Evolutionary conservation across 2,888 invertebrate genomes (phyloP), one percentile per base, ranked within the genome.

Genomic region (Drosophila tanythrix): DNA sequence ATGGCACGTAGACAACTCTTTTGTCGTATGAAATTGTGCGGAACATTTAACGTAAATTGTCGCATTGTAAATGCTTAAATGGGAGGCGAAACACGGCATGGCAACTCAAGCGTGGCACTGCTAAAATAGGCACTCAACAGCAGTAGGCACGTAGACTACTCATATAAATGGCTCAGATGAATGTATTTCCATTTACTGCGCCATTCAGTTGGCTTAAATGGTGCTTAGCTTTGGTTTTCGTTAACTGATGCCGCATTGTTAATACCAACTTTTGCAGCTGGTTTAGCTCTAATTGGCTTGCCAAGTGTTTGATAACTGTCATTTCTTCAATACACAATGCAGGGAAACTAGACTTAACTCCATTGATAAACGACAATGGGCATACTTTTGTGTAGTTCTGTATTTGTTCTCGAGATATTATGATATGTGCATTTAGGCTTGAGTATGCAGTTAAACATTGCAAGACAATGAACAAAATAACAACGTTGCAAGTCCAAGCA

Each of bases 1-100:
- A 89, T 85, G 89, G 89, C 89, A 85, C 90, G 90, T 85, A 85
- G 85, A 88, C 90, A 85, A 89, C 85, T 88, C 85, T 85, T 85
- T 85, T 85, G 85, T 85, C 90, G 88, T 82, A 81, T 81, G 78
- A 85, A 84, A 85, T 84, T 85, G 84, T 87, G 88, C 70, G 87
- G 64, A 89, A 83, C 87, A 90, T 87, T 87, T 87, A 87, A 90
- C 90, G 87, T 79, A 87, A 87, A 87, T 87, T 87, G 87, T 88
- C 70, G 78, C 84, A 89, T 83, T 90, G 79, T 85, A 52, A 59
- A 50, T 33, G 53, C 53, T 11, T 51, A 10, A 40, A 40, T 25
- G 33, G 21, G 8, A 13, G 46, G 33, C 31, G 36, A 8, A 31
- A 31, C 13, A 11, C 4, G 35, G 36, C n/a, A 21, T 6, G 35